Conservation (phyloP, 2,113 vertebrate species). For the Anser brachyrhynchus region DNA sequence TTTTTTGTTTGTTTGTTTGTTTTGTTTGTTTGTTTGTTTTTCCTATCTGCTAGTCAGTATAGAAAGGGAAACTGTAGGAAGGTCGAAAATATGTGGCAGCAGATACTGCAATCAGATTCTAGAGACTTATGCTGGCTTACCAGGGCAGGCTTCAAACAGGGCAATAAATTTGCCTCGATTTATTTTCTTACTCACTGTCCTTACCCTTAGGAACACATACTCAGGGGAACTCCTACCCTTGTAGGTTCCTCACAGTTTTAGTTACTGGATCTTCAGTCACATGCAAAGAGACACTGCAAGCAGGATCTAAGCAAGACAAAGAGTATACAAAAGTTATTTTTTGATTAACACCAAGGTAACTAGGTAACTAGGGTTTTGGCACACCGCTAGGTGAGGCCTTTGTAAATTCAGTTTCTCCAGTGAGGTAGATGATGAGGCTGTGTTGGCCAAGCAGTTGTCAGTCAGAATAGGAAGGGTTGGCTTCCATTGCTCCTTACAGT, state of each 20-base stretch:
- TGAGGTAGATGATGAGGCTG: not conserved
- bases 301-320: not conserved
- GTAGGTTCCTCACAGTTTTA: not conserved
- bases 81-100: not conserved
- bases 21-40: no score
- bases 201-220: not conserved
- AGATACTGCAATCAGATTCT: not conserved
- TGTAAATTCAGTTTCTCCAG: not conserved
- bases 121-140: not conserved
- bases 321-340: not conserved
- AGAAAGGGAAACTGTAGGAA: not conserved
- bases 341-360: not conserved
- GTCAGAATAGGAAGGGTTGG: not conserved
- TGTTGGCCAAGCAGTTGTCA: not conserved
- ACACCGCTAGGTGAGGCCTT: not conserved
- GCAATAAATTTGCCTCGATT: not conserved
- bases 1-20: no score
- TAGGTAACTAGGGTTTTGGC: not conserved
- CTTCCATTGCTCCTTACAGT: not conserved
- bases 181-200: not conserved
- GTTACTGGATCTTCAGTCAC: not conserved
- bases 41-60: not conserved
- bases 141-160: not conserved
- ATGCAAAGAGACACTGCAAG: not conserved
- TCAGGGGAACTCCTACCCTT: not conserved